Base-by-base conservation (phyloP, 2,797 vertebrate genomes). In the Danio albolineatus region DNA sequence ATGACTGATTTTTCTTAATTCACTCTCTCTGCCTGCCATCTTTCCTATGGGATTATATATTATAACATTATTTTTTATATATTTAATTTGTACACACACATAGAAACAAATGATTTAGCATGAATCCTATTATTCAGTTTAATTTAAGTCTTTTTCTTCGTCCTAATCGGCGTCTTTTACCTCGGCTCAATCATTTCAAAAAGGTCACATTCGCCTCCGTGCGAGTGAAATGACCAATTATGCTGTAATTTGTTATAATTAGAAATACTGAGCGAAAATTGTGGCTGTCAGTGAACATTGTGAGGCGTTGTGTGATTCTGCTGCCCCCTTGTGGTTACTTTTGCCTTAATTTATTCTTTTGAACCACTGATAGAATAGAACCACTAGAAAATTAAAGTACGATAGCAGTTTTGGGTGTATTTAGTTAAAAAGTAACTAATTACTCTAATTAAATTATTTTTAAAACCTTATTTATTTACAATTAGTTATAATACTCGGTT, bases 191-290 rank as follows among this genome's bases (percentile, higher is more conserved):
- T 60, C 14, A 28, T 41, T 60, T 51, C 49, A 41, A 28, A 78
- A 78, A 78, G 65, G 65, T 70, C 76, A 70, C 65, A 41, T 16
- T 60, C 4, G 44, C 54, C 28, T 60, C 16, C 19, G 17, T 13
- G 54, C 28, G 6, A 51, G 43, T 16, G 44, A 41, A 78, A 70
- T 70, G 43, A 60, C 7, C 76, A 60, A 69, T 78, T 51, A 69
- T 41, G 16, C 51, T 60, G 9, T 51, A 49, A 70, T 70, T 78
- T 60, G 54, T 59, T 7, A 41, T 49, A 67, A 69, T 72, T 72
- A 60, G 10, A 48, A 70, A 78, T 7, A 60, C 43, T 10, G 76
- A 60, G 53, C 12, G 38, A 14, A 28, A 77, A 69, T 17, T 59
- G 28, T 17, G 19, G 17, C 19, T 2, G 1, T 43, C 51, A 28